Conservation (phyloP, 2,797 vertebrate genomes). For the Epinephelus awoara region DNA sequence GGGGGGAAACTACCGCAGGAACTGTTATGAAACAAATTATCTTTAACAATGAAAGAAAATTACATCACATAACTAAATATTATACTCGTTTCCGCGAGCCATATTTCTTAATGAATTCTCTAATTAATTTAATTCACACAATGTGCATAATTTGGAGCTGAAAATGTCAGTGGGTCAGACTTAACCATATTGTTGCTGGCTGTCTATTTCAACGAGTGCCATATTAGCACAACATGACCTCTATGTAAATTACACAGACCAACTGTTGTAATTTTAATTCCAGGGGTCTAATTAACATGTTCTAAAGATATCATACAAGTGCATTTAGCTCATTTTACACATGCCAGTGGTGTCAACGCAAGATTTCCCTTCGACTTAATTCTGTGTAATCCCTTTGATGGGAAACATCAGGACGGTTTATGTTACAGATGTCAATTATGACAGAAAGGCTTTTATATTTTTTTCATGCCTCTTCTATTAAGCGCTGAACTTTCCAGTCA, state of each 20-base stretch:
- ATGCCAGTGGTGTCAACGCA: constrained; percentile 71
- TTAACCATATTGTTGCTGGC: constrained; percentile 89
- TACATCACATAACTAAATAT: constrained; percentile 92
- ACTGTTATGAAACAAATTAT: constrained; percentile 95
- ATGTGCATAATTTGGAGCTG: constrained; percentile 94
- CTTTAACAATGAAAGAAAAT: constrained; percentile 94
- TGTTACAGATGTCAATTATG: constrained; percentile 44
- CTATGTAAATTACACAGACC: constrained; percentile 88
- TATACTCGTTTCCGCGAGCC: constrained; percentile 90
- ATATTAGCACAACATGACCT: constrained; percentile 92
- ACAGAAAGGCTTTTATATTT: constrained; percentile 36
- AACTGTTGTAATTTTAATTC: constrained; percentile 86
- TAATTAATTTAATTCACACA: constrained; percentile 97
- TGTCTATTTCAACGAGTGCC: constrained; percentile 90
- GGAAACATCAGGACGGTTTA: constrained; percentile 27
- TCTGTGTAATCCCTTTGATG: constrained; percentile 63
- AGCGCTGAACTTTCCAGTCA: constrained; percentile 46
- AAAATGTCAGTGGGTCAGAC: constrained; percentile 92
- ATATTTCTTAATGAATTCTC: constrained; percentile 94
- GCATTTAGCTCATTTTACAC: constrained; percentile 77
- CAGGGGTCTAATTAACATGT: constrained; percentile 76
- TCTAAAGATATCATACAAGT: constrained; percentile 80
- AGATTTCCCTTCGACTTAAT: constrained; percentile 68
- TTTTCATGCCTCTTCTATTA: constrained; percentile 35
- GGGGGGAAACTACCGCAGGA: constrained; percentile 89